phyloP scores from a whole-genome alignment of 1,140 invertebrate species.

The Galendromus occidentalis region DNA sequence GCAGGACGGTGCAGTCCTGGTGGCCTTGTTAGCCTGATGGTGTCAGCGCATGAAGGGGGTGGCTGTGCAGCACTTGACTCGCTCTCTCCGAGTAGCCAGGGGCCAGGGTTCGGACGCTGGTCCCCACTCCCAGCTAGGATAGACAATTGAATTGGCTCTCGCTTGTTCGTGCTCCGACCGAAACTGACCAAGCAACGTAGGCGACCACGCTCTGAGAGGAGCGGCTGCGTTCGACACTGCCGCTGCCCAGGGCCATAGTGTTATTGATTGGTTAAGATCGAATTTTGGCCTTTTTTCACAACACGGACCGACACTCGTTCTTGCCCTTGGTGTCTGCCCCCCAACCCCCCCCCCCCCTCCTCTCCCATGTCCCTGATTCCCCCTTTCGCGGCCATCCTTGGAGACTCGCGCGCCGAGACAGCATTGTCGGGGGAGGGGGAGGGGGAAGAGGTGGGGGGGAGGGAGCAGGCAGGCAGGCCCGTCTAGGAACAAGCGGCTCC shows the following conservation, averaged over 20 bases:
- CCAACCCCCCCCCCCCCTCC: too few relatives aligned
- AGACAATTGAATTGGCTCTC: conserved; percentile 7
- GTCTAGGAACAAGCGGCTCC: too few relatives aligned
- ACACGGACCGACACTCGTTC: neutral
- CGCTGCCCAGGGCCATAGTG: conserved; percentile 9
- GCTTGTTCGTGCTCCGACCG: neutral
- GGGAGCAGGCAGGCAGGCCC: too few relatives aligned
- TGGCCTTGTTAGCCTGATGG: conserved; percentile 9
- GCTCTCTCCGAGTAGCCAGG: too few relatives aligned
- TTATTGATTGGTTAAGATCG: conserved; percentile 12
- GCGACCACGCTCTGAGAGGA: too few relatives aligned
- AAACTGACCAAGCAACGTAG: neutral
- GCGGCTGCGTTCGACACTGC: neutral
- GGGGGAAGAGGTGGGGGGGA: too few relatives aligned
- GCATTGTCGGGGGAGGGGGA: too few relatives aligned
- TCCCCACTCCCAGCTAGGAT: neutral
- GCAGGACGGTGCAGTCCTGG: neutral
- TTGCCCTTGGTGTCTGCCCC: too few relatives aligned
- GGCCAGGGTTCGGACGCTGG: neutral
- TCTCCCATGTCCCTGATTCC: too few relatives aligned
- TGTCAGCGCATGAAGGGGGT: conserved; percentile 7
- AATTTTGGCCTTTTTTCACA: conserved; percentile 11
- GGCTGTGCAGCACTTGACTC: neutral
- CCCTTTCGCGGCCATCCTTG: too few relatives aligned
- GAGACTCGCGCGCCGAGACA: too few relatives aligned